Evolutionary conservation across 2,888 invertebrate genomes (phyloP).

Genomic region (Cheilosia pagana): DNA sequence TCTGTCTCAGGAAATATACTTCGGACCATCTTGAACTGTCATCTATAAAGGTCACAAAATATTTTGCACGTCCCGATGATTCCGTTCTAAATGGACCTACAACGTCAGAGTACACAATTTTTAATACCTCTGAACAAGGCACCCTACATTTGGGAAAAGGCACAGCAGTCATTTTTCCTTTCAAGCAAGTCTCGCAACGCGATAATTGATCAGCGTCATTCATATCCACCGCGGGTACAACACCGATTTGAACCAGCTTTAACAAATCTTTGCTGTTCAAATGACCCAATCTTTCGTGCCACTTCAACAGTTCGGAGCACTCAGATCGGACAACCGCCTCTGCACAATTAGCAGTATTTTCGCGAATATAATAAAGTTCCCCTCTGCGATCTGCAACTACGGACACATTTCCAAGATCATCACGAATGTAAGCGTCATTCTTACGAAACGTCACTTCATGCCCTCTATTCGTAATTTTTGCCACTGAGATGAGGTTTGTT

Average conservation of each 20-base stretch:
- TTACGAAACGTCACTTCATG: conserved; percentile 55
- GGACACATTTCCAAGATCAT: conserved; percentile 26
- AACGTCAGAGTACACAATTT: conserved; percentile 56
- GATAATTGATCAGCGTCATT: conserved; percentile 22
- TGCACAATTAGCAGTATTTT: conserved; percentile 12
- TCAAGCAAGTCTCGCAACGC: conserved; percentile 36
- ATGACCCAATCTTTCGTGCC: conserved; percentile 58
- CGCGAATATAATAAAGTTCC: conserved; percentile 55
- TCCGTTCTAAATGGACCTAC: conserved; percentile 46
- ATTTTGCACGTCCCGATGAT: conserved; percentile 43
- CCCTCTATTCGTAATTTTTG: conserved; percentile 60
- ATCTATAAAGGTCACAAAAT: conserved; percentile 65
- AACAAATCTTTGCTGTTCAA: conserved; percentile 53
- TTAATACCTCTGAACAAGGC: conserved; percentile 37
- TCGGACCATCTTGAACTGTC: conserved; percentile 38
- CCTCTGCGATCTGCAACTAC: conserved; percentile 51
- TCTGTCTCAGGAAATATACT: conserved; percentile 59
- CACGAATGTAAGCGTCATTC: conserved; percentile 37
- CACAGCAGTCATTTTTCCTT: conserved; percentile 56
- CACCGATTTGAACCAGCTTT: conserved; percentile 36
- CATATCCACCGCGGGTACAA: conserved; percentile 24
- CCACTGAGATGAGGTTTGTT: conserved; percentile 50
- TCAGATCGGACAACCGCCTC: conserved; percentile 52
- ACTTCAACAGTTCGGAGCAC: conserved; percentile 66
- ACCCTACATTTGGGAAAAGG: conserved; percentile 30